phyloP scores from a whole-genome alignment of 1,140 invertebrate species.

The Littorina saxatilis region DNA sequence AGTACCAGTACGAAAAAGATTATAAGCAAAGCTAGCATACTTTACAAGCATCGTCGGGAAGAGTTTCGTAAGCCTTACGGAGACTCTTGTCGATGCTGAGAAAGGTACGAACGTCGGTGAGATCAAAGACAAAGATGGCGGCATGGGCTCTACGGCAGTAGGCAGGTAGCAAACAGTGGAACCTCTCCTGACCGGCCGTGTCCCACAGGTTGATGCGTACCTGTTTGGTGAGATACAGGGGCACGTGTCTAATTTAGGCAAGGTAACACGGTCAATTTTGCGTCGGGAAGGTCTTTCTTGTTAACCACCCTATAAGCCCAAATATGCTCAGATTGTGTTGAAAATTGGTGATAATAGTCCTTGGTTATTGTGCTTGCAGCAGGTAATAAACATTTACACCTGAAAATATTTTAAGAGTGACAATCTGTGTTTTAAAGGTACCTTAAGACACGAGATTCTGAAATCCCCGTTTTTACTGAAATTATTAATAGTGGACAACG shows the following conservation, averaged over 20 bases:
- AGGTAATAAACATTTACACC: too few relatives aligned
- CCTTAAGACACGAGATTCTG: too few relatives aligned
- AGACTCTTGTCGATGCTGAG: background rate
- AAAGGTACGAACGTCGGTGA: slow-evolving; percentile 14
- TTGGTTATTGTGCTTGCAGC: background rate
- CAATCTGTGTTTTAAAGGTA: too few relatives aligned
- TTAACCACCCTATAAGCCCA: background rate
- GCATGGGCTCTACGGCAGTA: slow-evolving; percentile 37
- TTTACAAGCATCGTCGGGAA: slow-evolving; percentile 2
- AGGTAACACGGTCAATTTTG: background rate
- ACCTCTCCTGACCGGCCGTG: slow-evolving; percentile 38
- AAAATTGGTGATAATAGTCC: background rate
- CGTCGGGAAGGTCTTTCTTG: background rate
- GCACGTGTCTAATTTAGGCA: background rate
- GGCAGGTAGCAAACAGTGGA: slow-evolving; percentile 27
- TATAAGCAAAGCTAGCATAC: too few relatives aligned
- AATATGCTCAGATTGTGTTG: background rate
- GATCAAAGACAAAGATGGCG: slow-evolving; percentile 37
- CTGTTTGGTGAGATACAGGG: background rate
- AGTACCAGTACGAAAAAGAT: too few relatives aligned
- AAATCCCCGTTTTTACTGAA: too few relatives aligned
- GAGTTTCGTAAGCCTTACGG: background rate
- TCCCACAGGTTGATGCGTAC: slow-evolving; percentile 39
- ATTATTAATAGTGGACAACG: too few relatives aligned
- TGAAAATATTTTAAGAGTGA: too few relatives aligned